Evolutionary conservation across 2,113 vertebrate genomes (phyloP).

Genomic region (Excalfactoria chinensis): DNA sequence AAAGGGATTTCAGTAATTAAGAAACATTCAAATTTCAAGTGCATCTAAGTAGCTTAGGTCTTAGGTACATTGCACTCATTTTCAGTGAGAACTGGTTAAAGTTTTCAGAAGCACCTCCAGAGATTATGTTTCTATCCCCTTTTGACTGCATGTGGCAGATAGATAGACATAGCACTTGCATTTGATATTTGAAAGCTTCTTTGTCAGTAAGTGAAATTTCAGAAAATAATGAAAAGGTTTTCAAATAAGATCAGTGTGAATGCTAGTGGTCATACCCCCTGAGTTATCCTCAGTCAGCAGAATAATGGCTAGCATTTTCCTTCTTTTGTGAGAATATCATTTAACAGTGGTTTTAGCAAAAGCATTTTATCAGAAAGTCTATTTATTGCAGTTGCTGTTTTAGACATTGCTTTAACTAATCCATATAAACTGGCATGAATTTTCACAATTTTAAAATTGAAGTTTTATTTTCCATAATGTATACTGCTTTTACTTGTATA

Average conservation of each 20-base stretch:
- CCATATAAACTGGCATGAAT: background rate
- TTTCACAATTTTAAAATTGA: background rate
- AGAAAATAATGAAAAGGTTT: constrained; percentile 1
- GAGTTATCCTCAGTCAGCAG: background rate
- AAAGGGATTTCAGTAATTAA: background rate
- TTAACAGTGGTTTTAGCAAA: background rate
- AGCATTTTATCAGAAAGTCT: background rate
- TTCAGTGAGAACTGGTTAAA: background rate
- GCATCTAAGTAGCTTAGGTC: background rate
- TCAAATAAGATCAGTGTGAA: background rate
- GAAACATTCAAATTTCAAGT: background rate
- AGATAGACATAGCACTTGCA: background rate
- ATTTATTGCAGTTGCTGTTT: background rate
- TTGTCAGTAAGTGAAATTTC: background rate
- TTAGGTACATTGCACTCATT: background rate
- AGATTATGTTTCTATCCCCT: background rate
- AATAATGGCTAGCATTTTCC: background rate
- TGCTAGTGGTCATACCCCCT: background rate
- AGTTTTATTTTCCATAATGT: background rate
- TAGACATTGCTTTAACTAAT: background rate
- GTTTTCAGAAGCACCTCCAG: background rate
- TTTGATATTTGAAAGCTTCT: background rate
- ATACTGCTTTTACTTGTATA: background rate
- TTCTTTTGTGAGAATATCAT: background rate
- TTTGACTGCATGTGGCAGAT: background rate